Evolutionary conservation across 2,888 invertebrate genomes (phyloP), one percentile per base, ranked within the genome.

Genomic region (Lutraria lutraria): DNA sequence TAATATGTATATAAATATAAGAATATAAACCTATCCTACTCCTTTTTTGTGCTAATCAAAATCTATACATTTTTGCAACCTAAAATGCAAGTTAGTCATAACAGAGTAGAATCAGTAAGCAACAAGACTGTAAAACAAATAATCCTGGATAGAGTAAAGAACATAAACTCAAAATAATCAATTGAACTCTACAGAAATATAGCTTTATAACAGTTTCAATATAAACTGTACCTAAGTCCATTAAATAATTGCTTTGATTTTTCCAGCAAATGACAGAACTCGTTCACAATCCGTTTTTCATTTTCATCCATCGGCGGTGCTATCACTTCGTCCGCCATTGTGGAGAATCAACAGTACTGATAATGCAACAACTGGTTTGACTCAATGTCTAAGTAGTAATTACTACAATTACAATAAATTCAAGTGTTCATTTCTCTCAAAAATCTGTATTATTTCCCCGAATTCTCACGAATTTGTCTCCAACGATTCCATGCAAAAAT

Each of bases 211-310:
- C 43, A 43, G 43, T 43, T 12, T 25, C 8, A 21, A 68, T 0
- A 68, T 25, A 68, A 21, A 19, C 4, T 43, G 96, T 97, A 98
- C 98, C 99, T 98, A 95, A 99, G 97, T 93, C 99, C 99, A 97
- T 99, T 99, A 97, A 99, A 99, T 91, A 99, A 97, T 97, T 99
- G 99, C 97, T 99, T 99, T 60, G 99, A 99, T 97, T 99, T 99
- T 97, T 99, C 99, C 92, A 99, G 97, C 95, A 99, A 97, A 97
- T 99, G 99, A 97, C 98, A 98, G 97, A 99, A 99, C 97, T 99
- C 99, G 97, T 98, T 98, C 94, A 99, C 98, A 96, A 99, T 98
- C 93, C 96, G 95, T 93, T 96, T 95, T 91, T 96, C 96, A 91
- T 95, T 94, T 87, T 96, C 96, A 91, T 96, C 96, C 95, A 95